Evolutionary conservation across 2,888 invertebrate species (phyloP), one percentile per base, ranked within the genome.

Genomic region (Phania funesta): DNA sequence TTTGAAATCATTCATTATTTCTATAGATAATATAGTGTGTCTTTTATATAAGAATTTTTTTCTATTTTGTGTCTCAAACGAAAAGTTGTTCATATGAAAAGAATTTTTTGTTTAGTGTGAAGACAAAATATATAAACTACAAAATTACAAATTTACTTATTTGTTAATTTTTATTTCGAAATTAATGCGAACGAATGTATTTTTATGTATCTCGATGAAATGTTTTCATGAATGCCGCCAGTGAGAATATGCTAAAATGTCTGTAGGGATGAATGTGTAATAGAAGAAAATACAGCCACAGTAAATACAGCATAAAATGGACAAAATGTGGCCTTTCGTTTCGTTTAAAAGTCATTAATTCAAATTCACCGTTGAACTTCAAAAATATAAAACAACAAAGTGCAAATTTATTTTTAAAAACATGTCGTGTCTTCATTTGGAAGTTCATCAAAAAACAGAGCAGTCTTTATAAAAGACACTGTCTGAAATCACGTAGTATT

Each of bases 31-130:
- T n/a, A 35, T 9, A 29, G 38, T 52, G 62, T 52, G 62, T 68
- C 54, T 64, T 81, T 82, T 82, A 82, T 64, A 82, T 82, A 82
- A 82, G 77, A 44, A 56, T 70, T 70, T 48, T 50, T 60, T 46
- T 29, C 48, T n/a, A 29, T 71, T 38, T 26, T 60, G 24, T 60
- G 46, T 54, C 52, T n/a, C n/a, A 50, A 65, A 48, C 32, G n/a
- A 60, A 54, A 58, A 73, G 58, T 56, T 35, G 38, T 50, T 56
- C 29, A 58, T 41, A 54, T 20, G 20, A 38, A 64, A 70, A 50
- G 13, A 68, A 22, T 58, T 62, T 60, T 56, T 32, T 32, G 18
- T 46, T 65, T 56, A 38, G 29, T 68, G 41, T 44, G 44, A 54
- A 52, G 22, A 16, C 44, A 48, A 64, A 50, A 56, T 46, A 41